A percentile compares a stretch with the other conserved stretches of the same genome.
phyloP scores from a whole-genome alignment of 2,888 invertebrate genomes.

The Alcis repandata region DNA sequence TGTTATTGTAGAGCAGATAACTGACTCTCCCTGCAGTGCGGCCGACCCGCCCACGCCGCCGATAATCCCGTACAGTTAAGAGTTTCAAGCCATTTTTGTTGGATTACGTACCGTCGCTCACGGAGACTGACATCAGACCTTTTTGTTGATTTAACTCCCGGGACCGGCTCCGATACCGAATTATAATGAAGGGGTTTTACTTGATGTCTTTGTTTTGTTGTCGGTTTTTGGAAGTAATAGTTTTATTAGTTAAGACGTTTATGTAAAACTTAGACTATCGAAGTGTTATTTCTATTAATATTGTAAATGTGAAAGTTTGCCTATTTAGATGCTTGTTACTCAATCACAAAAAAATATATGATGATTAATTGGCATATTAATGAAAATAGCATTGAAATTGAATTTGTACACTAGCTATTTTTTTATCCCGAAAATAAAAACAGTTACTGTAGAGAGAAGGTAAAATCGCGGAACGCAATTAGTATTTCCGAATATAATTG shows the following conservation, averaged over 20 bases:
- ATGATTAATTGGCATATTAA: no score
- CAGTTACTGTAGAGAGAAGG: no score
- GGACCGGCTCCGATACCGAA: constrained; percentile 28
- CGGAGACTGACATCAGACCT: constrained; percentile 51
- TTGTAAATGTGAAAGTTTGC: no score
- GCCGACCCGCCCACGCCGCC: constrained; percentile 50
- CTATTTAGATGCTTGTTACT: no score
- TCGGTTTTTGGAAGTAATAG: background rate
- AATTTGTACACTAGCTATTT: no score
- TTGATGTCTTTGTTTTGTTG: background rate
- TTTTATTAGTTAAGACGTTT: background rate
- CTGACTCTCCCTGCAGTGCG: constrained; percentile 19
- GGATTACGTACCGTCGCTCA: constrained; percentile 49
- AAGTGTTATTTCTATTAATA: no score
- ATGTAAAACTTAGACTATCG: no score
- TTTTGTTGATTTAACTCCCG: constrained; percentile 42
- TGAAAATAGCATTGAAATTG: no score
- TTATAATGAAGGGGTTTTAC: constrained; percentile 19
- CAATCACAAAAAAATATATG: no score
- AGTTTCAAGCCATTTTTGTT: constrained; percentile 58
- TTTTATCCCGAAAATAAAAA: no score
- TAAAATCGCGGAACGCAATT: no score
- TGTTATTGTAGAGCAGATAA: constrained; percentile 9
- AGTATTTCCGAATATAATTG: background rate
- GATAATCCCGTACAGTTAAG: constrained; percentile 60